Conservation (phyloP, 2,888 invertebrate species). For the Phytoseiulus persimilis region DNA sequence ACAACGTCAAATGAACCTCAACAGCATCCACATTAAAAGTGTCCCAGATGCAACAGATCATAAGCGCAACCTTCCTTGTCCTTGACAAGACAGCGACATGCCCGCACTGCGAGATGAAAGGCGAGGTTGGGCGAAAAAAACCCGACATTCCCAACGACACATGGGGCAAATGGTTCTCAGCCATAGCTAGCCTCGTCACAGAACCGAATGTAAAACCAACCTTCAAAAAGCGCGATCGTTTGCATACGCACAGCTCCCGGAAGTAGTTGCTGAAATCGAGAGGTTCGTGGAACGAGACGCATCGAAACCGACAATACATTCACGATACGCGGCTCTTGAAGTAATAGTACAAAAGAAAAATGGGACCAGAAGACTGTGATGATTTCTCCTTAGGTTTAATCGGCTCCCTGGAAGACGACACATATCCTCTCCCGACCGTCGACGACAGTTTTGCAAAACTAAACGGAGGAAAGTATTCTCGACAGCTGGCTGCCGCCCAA, state of each 20-base stretch:
- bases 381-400: neutral
- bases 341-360: conserved; percentile 25
- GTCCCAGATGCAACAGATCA: neutral
- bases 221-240: conserved; percentile 47
- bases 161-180: too few species aligned
- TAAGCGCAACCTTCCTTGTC: neutral
- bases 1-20: neutral
- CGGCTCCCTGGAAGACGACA: neutral
- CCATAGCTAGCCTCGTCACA: too few species aligned
- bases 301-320: conserved; percentile 11
- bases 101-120: neutral
- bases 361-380: conserved; percentile 12
- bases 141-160: too few species aligned
- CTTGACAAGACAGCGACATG: neutral
- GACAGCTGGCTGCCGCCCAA: neutral
- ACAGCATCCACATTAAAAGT: neutral
- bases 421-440: conserved; percentile 39
- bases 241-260: conserved; percentile 41
- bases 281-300: conserved; percentile 44
- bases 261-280: conserved; percentile 41
- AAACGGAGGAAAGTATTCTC: conserved; percentile 39
- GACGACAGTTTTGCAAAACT: conserved; percentile 37
- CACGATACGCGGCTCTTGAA: conserved; percentile 41
- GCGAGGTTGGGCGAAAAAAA: neutral
- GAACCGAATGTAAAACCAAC: conserved; percentile 43